Conservation (phyloP, 2,888 invertebrate genomes). For the Phaedon cochleariae region DNA sequence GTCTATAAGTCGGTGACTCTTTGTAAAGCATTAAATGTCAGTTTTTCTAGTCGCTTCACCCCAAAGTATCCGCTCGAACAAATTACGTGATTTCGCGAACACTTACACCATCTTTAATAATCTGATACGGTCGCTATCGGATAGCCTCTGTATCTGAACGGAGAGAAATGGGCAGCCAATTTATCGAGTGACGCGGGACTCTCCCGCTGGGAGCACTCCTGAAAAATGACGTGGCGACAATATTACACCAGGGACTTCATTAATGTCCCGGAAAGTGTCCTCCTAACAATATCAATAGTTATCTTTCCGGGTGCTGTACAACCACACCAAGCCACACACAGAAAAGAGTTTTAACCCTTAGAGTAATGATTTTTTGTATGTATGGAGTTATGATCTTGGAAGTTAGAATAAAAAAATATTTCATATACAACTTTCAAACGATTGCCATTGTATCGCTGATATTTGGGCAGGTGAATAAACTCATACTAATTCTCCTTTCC, state of each 20-base stretch:
- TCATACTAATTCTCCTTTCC: too few species aligned
- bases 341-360: slow-evolving; percentile 15
- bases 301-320: slow-evolving; percentile 51
- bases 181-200: slow-evolving; percentile 57
- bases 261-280: slow-evolving; percentile 64
- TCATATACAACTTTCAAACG: too few species aligned
- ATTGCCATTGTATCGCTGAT: too few species aligned
- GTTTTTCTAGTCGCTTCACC: too few species aligned
- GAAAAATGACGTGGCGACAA: slow-evolving; percentile 63
- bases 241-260: slow-evolving; percentile 64
- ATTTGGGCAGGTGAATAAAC: too few species aligned
- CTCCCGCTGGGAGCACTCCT: slow-evolving; percentile 49
- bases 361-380: too few species aligned
- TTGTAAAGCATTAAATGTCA: too few species aligned
- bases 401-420: too few species aligned
- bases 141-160: slow-evolving; percentile 48
- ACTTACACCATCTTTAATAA: slow-evolving; percentile 44
- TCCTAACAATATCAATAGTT: slow-evolving; percentile 64
- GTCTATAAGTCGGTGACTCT: too few species aligned
- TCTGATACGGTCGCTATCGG: slow-evolving; percentile 44
- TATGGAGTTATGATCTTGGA: too few species aligned
- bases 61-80: slow-evolving; percentile 11
- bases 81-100: slow-evolving; percentile 35
- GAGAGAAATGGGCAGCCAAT: slow-evolving; percentile 58
- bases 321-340: slow-evolving; percentile 23